A percentile compares a stretch with the other conserved stretches of the same genome.
Conservation (phyloP, 2,797 vertebrate species). For the Phrynocephalus forsythii region DNA sequence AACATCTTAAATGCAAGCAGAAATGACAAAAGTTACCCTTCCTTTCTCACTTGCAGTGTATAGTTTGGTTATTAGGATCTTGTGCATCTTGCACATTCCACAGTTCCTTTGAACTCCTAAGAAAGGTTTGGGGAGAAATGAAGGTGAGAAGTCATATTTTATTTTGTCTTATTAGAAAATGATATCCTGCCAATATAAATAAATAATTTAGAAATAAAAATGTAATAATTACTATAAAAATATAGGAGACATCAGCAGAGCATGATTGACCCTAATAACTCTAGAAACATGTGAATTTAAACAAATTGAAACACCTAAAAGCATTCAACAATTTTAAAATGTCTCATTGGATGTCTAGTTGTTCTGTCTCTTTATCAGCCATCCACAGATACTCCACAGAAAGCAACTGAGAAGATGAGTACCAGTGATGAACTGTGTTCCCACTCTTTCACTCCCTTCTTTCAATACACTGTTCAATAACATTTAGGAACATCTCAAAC, state of each 20-base stretch:
- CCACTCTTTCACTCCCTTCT: background rate
- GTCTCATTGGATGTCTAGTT: background rate
- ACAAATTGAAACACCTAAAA: background rate
- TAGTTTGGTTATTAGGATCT: background rate
- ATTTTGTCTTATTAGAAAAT: background rate
- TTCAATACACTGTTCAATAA: constrained; percentile 13
- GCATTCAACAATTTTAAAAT: background rate
- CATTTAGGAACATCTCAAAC: constrained; percentile 14
- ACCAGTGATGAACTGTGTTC: background rate
- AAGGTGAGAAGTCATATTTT: background rate
- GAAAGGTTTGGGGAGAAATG: background rate
- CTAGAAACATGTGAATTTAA: background rate
- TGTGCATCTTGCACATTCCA: background rate
- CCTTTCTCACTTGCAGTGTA: background rate
- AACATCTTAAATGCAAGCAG: background rate
- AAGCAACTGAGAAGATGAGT: background rate
- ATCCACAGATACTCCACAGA: background rate
- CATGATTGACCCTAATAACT: background rate
- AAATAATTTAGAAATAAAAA: background rate
- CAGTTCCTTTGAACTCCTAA: background rate
- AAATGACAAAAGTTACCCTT: background rate
- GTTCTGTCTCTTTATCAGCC: background rate
- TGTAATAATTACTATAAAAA: background rate
- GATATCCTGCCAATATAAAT: background rate
- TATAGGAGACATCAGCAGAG: background rate